These are phyloP conservation scores for Crocallis elinguaria DNA, from an alignment of 2,888 invertebrate species.

Conservation along the genomic window DNA sequence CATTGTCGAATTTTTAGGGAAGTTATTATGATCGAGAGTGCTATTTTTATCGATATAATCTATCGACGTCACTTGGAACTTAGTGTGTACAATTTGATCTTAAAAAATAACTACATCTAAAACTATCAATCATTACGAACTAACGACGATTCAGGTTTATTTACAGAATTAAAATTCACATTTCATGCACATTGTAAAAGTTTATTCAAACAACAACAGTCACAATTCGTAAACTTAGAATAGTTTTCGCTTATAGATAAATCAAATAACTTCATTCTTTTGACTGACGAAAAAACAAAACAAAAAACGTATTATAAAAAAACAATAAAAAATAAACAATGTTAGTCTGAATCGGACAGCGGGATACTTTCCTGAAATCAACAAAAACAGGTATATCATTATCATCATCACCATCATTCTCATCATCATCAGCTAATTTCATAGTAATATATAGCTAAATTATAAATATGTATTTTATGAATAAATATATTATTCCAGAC, in stretches of 20 bases:
- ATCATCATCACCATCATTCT: too few species aligned
- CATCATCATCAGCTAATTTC: too few species aligned
- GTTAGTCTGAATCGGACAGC: slow-evolving; percentile 68
- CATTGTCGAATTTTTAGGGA: slow-evolving; percentile 5
- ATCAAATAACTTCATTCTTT: slow-evolving; percentile 58
- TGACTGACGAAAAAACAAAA: slow-evolving; percentile 45
- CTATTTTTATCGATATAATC: not conserved
- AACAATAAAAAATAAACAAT: slow-evolving; percentile 42
- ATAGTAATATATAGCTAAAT: too few species aligned
- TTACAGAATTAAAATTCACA: too few species aligned
- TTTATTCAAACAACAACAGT: slow-evolving; percentile 42
- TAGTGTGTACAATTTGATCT: too few species aligned
- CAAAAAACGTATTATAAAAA: slow-evolving; percentile 33
- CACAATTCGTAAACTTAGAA: slow-evolving; percentile 48
- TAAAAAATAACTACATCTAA: too few species aligned
- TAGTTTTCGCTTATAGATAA: slow-evolving; percentile 68
- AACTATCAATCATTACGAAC: too few species aligned
- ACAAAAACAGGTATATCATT: slow-evolving; percentile 22
- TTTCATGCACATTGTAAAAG: slow-evolving; percentile 30
- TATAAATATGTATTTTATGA: too few species aligned
- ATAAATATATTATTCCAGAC: too few species aligned
- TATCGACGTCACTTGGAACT: too few species aligned
- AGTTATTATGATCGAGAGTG: not conserved
- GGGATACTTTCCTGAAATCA: slow-evolving; percentile 68
- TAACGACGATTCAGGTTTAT: too few species aligned